Percentiles rank a stretch among this genome's conserved stretches.
Evolutionary conservation across 2,888 invertebrate genomes (phyloP).

Genomic region (Camponotus fellah): DNA sequence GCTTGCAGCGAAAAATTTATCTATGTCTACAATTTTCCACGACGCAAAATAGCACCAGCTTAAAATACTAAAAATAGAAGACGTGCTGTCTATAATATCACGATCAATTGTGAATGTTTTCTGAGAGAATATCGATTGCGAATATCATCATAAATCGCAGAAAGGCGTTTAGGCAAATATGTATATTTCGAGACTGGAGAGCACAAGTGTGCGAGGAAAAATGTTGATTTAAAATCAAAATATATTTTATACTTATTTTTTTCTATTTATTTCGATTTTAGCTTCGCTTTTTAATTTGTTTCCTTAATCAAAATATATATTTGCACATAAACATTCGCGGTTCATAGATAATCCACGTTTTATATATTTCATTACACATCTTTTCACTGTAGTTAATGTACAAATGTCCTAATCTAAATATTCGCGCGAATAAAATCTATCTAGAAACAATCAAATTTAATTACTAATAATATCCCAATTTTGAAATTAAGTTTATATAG

Average conservation of each 20-base stretch:
- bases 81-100: neutral
- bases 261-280: neutral
- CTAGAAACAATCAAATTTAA: neutral
- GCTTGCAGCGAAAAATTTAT: neutral
- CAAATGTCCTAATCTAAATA: constrained; percentile 27
- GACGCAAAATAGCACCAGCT: constrained; percentile 10
- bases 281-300: neutral
- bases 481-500: constrained; percentile 1
- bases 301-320: neutral
- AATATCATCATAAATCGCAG: neutral
- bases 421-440: neutral
- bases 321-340: constrained; percentile 15
- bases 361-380: neutral
- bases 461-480: neutral
- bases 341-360: neutral
- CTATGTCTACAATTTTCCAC: neutral
- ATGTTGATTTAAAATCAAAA: neutral
- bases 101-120: neutral
- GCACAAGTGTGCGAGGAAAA: neutral
- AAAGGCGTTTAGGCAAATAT: constrained; percentile 4
- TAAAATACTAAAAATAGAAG: constrained; percentile 14
- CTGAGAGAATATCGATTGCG: neutral
- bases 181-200: too few relatives aligned
- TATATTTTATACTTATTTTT: neutral
- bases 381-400: constrained; percentile 11